These are phyloP conservation scores for Rhinogobius similis DNA, from an alignment of 2,113 vertebrate genomes.

Conservation along the genomic window DNA sequence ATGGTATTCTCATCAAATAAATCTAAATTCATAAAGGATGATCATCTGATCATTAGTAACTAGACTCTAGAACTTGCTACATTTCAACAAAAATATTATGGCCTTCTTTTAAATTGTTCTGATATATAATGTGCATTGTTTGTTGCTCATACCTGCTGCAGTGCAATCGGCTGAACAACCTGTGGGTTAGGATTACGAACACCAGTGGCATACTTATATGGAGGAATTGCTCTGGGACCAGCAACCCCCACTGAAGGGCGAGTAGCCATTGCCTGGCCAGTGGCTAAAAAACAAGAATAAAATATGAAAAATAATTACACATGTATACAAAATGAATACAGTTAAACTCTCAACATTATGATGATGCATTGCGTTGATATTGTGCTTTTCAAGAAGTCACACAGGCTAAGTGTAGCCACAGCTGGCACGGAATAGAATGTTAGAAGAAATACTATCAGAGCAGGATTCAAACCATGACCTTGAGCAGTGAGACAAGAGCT, in stretches of 20 bases:
- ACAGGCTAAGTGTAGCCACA: too few relatives aligned
- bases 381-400: neutral
- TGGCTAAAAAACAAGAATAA: conserved; percentile 52
- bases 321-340: neutral
- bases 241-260: conserved; percentile 85
- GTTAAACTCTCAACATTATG: neutral
- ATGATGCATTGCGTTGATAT: neutral
- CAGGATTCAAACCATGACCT: neutral
- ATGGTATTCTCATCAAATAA: neutral
- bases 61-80: too few relatives aligned
- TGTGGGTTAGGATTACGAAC: conserved; percentile 91
- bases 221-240: conserved; percentile 86
- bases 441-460: neutral
- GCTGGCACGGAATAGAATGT: neutral
- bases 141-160: conserved; percentile 83
- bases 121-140: neutral
- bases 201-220: conserved; percentile 91
- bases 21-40: neutral
- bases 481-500: neutral
- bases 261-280: conserved; percentile 84
- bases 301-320: conserved; percentile 23
- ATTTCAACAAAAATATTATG: too few relatives aligned
- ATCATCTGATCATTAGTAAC: neutral
- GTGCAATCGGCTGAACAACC: conserved; percentile 84
- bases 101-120: too few relatives aligned